A percentile compares a stretch with the other conserved stretches of the same genome.
Evolutionary conservation across 2,113 vertebrate species (phyloP).

Genomic region (Dinomys branickii): DNA sequence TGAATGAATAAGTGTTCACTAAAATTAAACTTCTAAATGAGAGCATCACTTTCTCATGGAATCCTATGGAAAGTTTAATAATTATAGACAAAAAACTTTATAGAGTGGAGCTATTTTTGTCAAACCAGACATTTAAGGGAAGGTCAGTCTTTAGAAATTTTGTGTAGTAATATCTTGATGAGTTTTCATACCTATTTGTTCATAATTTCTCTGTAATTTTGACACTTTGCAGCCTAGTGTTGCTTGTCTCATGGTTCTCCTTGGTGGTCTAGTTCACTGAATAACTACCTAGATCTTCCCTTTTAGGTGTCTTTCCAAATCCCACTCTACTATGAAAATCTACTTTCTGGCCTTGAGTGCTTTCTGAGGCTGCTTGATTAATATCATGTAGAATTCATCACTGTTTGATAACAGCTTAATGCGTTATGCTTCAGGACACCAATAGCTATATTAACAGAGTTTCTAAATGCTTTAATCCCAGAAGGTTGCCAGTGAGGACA

Average conservation of each 20-base stretch:
- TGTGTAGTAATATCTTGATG: not conserved
- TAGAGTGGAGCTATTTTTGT: not conserved
- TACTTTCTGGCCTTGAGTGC: not conserved
- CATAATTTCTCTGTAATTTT: not conserved
- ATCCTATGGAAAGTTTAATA: not conserved
- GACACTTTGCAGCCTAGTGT: not conserved
- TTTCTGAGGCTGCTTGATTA: not conserved
- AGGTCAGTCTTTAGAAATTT: not conserved
- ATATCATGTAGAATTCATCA: not conserved
- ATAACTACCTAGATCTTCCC: not conserved
- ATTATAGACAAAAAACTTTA: not conserved
- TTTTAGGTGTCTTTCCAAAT: not conserved
- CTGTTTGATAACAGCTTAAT: not conserved
- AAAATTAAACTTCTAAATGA: not conserved
- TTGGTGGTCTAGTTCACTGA: not conserved
- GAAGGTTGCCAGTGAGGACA: not conserved
- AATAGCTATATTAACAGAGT: not conserved
- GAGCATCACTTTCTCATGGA: not conserved
- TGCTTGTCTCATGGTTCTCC: not conserved
- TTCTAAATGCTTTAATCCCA: not conserved
- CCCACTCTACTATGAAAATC: not conserved
- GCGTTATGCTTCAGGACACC: not conserved
- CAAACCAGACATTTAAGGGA: not conserved
- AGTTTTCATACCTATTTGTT: not conserved
- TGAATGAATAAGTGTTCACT: not conserved